Conservation (phyloP, 2,888 invertebrate species). For the Artemia sp. region DNA sequence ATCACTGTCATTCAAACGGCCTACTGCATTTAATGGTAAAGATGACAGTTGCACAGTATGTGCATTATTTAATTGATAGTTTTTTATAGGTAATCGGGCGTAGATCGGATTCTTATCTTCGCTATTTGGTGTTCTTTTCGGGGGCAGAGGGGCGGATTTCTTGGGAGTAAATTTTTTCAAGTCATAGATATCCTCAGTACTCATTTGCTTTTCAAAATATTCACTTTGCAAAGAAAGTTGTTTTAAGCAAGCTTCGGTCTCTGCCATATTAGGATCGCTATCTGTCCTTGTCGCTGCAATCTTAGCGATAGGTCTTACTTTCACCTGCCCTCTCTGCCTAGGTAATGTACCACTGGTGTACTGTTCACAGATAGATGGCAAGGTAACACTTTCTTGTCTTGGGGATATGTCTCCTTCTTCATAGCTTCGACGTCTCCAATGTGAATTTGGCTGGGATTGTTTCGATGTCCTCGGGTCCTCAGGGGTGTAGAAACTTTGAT, state of each 20-base stretch:
- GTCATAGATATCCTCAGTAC: conserved; percentile 4
- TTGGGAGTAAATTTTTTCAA: background rate
- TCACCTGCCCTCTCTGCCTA: conserved; percentile 58
- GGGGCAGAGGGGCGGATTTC: conserved; percentile 29
- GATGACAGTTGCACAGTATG: conserved; percentile 1
- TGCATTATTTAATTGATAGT: conserved; percentile 22
- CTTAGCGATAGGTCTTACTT: conserved; percentile 65
- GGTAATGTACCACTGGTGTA: conserved; percentile 57
- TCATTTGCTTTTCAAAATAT: background rate
- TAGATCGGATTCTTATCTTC: conserved; percentile 22
- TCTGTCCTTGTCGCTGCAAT: conserved; percentile 33
- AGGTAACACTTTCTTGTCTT: conserved; percentile 48
- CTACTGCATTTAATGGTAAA: conserved; percentile 1
- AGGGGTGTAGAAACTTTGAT: background rate
- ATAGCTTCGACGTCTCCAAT: conserved; percentile 53
- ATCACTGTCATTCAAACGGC: conserved; percentile 3
- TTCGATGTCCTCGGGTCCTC: conserved; percentile 2
- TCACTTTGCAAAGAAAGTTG: conserved; percentile 9
- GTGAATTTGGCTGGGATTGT: conserved; percentile 14
- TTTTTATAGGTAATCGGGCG: conserved; percentile 20
- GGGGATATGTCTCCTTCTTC: conserved; percentile 81
- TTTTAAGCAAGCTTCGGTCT: conserved; percentile 13
- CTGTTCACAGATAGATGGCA: conserved; percentile 19
- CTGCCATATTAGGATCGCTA: conserved; percentile 15
- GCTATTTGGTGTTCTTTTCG: conserved; percentile 31